Evolutionary conservation across 2,888 invertebrate genomes (phyloP), one percentile per base, ranked within the genome.

Genomic region (Keiferia lycopersicella): DNA sequence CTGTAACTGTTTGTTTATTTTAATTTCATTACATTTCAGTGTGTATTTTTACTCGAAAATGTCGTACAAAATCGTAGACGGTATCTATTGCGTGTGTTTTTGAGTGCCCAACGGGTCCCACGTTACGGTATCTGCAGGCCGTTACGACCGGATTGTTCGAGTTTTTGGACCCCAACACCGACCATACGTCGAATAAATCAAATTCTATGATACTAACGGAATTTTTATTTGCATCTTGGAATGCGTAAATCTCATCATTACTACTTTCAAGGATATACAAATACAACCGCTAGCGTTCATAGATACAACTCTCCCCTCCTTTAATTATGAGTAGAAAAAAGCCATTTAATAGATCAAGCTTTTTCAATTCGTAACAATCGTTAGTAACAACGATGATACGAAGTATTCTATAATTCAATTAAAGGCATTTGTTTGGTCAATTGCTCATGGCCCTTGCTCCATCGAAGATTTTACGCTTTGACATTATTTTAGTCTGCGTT

Each of bases 131-230:
- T 39, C 26, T 34, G 39, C 34, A 61, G 63, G 62, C 73, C 73
- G 73, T 73, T 74, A 76, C 69, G 59, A 67, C 68, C 66, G 65
- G 69, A 75, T 71, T 71, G 73, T 71, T 71, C 70, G 63, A 66
- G 66, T 64, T 71, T 66, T 66, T 65, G 65, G 64, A 67, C 67
- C 50, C 64, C 68, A 62, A 62, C 63, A 65, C 67, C 65, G 62
- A 11, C 22, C 64, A 39, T 67, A 18, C 34, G 30, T 26, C 41
- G 26, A 26, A 26, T 62, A 64, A 63, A 67, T 67, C 58, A 67
- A 66, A 48, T 60, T 60, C 22, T 26, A 11, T 48, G 30, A 10
- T 39, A 22, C 11, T 30, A 22, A 60, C n/a, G 26, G 38, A 14
- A 58, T 20, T 39, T 20, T 39, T 39, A 39, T 14, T 14, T 20